Percentiles rank a stretch among this genome's conserved stretches.
Conservation (phyloP, 2,888 invertebrate genomes). For the Aleiodes testaceus region DNA sequence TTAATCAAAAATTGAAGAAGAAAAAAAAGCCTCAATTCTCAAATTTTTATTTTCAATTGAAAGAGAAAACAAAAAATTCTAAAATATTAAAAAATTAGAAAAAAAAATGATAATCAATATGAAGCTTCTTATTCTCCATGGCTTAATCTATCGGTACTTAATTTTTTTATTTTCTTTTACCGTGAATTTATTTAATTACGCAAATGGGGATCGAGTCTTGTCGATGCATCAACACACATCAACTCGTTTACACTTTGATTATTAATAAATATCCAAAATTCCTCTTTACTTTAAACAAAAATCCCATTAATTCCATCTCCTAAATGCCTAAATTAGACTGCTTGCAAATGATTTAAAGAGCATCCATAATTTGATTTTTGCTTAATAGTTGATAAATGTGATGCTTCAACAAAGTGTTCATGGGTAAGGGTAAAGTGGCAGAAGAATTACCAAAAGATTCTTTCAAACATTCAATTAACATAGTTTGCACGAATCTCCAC, state of each 20-base stretch:
- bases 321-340: conserved; percentile 3
- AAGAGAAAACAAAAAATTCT: neutral
- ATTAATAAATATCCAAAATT: conserved; percentile 19
- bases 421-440: neutral
- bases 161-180: conserved; percentile 11
- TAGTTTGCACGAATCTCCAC: too few species aligned
- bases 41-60: conserved; percentile 1
- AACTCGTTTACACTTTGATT: conserved; percentile 18
- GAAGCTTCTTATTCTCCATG: conserved; percentile 11
- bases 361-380: conserved; percentile 2
- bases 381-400: conserved; percentile 26
- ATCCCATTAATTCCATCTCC: too few species aligned
- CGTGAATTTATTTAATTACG: conserved; percentile 1
- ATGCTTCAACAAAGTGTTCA: conserved; percentile 23
- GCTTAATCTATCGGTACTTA: neutral
- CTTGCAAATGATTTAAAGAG: conserved; percentile 2
- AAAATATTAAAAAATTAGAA: conserved; percentile 2
- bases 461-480: neutral
- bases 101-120: neutral
- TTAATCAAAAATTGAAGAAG: conserved; percentile 27
- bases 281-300: too few species aligned
- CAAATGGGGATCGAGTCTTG: conserved; percentile 30
- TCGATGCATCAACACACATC: conserved; percentile 39
- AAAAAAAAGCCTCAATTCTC: conserved; percentile 16
- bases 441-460: neutral